These are phyloP conservation scores for Dallia pectoralis DNA, from an alignment of 2,797 vertebrate species.

Conservation along the genomic window DNA sequence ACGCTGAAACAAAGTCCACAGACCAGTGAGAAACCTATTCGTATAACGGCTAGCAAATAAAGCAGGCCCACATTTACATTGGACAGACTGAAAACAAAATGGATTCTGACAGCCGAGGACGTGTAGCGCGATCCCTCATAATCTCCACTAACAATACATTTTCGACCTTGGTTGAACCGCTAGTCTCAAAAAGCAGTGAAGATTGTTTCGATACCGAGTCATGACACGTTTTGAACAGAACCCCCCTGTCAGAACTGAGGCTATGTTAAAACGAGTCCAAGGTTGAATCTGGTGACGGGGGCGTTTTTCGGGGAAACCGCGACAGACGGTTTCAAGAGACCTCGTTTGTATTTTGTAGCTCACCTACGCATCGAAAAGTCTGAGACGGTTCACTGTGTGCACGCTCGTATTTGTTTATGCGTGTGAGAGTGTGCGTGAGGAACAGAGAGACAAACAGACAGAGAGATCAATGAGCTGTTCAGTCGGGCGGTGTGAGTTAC, in stretches of 20 bases:
- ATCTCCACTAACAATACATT: too few relatives aligned
- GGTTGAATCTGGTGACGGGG: neutral
- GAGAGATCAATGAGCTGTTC: neutral
- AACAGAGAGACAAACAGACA: neutral
- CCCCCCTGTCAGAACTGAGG: neutral
- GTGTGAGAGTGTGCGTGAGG: neutral
- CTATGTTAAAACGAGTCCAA: neutral
- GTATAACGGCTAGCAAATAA: too few relatives aligned
- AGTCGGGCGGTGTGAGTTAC: neutral
- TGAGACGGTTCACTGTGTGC: neutral
- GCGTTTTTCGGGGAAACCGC: neutral
- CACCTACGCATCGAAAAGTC: neutral
- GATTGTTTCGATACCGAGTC: neutral
- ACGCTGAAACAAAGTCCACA: too few relatives aligned
- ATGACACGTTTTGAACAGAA: neutral
- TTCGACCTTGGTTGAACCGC: neutral
- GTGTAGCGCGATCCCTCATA: too few relatives aligned
- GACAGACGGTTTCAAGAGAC: neutral
- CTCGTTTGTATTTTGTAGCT: neutral
- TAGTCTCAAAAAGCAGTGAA: neutral
- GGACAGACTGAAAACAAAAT: too few relatives aligned
- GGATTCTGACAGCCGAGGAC: too few relatives aligned
- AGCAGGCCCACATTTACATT: too few relatives aligned
- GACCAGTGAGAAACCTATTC: too few relatives aligned
- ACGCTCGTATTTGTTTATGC: too few relatives aligned